Evolutionary conservation across 2,113 vertebrate species (phyloP), one percentile per base, ranked within the genome.

Genomic region (Puntigrus tetrazona): DNA sequence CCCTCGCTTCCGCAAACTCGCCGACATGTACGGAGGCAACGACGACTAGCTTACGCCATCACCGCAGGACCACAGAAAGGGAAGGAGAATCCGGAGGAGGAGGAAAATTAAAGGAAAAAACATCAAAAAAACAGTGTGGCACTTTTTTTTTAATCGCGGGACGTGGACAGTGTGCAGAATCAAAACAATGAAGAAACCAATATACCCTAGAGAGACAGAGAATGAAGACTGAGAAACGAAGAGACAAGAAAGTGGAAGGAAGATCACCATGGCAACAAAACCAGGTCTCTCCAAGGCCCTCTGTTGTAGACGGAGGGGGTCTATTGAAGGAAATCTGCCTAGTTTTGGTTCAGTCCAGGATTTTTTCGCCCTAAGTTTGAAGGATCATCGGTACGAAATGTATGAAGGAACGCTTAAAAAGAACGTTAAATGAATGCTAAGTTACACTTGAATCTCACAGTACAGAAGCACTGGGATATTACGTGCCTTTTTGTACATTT

Each of bases 401-500:
- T 43, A 29, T 85, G 84, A 87, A 85, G 73, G 72, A 89, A 89
- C 70, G 61, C 83, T 82, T 41, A 36, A 63, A 36, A 63, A 86
- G 81, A 77, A 86, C 85, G 59, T 81, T 94, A 94, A 89, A 91
- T 90, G 95, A 95, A 96, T 94, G 93, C 96, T 97, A 96, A 96
- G 96, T 96, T 96, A 97, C 97, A 98, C 97, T 98, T 99, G 97
- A 98, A 98, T 97, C 97, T 98, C 96, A 97, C 97, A 97, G 97
- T 96, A 96, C 96, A 97, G 96, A 96, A 97, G 97, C 97, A 97
- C 97, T 97, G 97, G 96, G 96, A 96, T 98, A 96, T 97, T 98
- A 98, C 93, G 98, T 99, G 98, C 98, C 98, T 99, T 99, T 98
- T 98, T 98, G 97, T 99, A 98, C 97, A 97, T 98, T 98, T 94